Conservation (phyloP, 2,888 invertebrate species). For the Biston stratarius region DNA sequence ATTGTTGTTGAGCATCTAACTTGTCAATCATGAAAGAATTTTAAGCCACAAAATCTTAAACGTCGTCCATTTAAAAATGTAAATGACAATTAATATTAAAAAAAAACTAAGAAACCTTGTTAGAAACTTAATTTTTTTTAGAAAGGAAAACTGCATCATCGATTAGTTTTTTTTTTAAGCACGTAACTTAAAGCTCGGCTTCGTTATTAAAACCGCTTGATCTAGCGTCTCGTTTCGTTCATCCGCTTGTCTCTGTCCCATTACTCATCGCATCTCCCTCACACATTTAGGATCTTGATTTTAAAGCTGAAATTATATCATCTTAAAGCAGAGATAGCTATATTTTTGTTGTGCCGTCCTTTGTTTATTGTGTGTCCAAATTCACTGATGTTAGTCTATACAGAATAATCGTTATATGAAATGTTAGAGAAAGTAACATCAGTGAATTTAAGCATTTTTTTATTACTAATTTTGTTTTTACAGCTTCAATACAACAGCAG, state of each 20-base stretch:
- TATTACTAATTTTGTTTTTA: conserved; percentile 29
- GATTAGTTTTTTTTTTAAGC: conserved; percentile 42
- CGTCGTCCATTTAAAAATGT: too few species aligned
- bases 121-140: not conserved
- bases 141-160: conserved; percentile 38
- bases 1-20: too few species aligned
- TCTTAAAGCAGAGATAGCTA: not conserved
- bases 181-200: conserved; percentile 57
- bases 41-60: too few species aligned
- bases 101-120: not conserved
- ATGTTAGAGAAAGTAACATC: not conserved
- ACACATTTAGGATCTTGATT: conserved; percentile 27
- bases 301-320: conserved; percentile 11
- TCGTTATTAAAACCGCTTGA: conserved; percentile 49
- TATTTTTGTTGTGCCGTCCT: conserved; percentile 1
- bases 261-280: conserved; percentile 40
- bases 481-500: conserved; percentile 43
- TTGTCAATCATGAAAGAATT: too few species aligned
- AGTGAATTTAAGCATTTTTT: conserved; percentile 12
- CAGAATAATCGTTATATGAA: not conserved
- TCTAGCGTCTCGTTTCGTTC: conserved; percentile 44
- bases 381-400: conserved; percentile 4
- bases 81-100: not conserved
- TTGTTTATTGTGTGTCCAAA: conserved; percentile 8
- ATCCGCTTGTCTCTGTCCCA: conserved; percentile 48